phyloP scores from a whole-genome alignment of 1,140 invertebrate species.

The Ceratosolen solmsi region DNA sequence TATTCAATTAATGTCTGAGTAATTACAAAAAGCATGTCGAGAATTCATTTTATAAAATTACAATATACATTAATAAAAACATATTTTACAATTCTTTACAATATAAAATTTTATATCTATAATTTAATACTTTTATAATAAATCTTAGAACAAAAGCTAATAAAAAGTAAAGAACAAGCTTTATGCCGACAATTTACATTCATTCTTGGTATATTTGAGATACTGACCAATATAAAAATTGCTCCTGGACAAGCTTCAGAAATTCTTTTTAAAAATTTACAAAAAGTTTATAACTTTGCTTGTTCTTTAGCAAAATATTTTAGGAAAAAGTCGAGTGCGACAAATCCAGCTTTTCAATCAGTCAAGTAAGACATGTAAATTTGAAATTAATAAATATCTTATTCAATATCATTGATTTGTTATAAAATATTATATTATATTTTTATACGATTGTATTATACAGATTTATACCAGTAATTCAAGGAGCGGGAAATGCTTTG shows the following conservation, averaged over 20 bases:
- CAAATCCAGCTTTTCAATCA: constrained; percentile 71
- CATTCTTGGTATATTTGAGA: constrained; percentile 66
- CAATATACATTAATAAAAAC: too few relatives aligned
- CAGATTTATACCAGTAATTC: constrained; percentile 76
- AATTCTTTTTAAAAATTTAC: constrained; percentile 71
- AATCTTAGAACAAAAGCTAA: constrained; percentile 62
- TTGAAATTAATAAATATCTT: background rate
- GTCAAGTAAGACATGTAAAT: constrained; percentile 63
- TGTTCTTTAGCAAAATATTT: constrained; percentile 74
- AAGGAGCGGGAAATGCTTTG: constrained; percentile 75
- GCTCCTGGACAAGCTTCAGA: constrained; percentile 67
- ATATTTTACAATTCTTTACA: too few relatives aligned
- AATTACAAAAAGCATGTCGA: too few relatives aligned
- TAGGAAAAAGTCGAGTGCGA: constrained; percentile 63
- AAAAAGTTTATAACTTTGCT: constrained; percentile 69
- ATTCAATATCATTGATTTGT: background rate
- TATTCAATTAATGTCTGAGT: too few relatives aligned
- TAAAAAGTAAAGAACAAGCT: constrained; percentile 70
- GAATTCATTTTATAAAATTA: too few relatives aligned
- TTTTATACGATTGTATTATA: constrained; percentile 46
- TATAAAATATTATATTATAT: background rate
- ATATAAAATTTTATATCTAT: too few relatives aligned
- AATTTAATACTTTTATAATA: background rate
- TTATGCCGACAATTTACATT: constrained; percentile 71
- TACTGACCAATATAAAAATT: constrained; percentile 64